These are phyloP conservation scores for Hestina assimilis DNA, from an alignment of 1,140 invertebrate species.

Conservation along the genomic window DNA sequence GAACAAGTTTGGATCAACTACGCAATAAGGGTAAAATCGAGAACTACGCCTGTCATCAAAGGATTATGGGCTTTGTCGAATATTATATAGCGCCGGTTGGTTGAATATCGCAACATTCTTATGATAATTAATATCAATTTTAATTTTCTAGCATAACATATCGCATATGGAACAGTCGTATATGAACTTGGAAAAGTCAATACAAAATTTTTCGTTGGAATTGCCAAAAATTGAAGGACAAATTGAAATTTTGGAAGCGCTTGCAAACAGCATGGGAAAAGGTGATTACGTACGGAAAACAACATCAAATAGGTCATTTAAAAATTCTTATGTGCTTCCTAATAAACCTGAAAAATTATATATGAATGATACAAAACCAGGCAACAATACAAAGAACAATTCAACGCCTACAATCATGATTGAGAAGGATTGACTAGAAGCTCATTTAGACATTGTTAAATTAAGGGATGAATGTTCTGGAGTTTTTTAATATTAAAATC, in stretches of 20 bases:
- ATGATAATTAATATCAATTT: neutral
- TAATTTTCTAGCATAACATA: slow-evolving; percentile 49
- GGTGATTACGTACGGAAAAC: slow-evolving; percentile 39
- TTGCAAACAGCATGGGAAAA: slow-evolving; percentile 42
- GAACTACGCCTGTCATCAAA: too few relatives aligned
- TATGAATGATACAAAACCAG: neutral
- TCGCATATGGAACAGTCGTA: slow-evolving; percentile 46
- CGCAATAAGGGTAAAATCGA: too few relatives aligned
- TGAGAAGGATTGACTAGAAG: slow-evolving; percentile 26
- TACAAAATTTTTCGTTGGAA: slow-evolving; percentile 48
- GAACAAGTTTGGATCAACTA: too few relatives aligned
- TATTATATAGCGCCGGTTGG: too few relatives aligned
- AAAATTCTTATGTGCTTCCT: slow-evolving; percentile 35
- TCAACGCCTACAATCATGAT: neutral
- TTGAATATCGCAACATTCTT: too few relatives aligned
- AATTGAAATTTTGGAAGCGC: slow-evolving; percentile 50
- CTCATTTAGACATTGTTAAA: neutral
- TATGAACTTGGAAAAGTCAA: slow-evolving; percentile 45
- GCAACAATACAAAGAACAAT: slow-evolving; percentile 2
- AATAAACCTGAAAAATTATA: slow-evolving; percentile 10
- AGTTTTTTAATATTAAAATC: slow-evolving; percentile 8
- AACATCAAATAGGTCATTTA: slow-evolving; percentile 23
- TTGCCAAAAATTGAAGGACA: slow-evolving; percentile 58
- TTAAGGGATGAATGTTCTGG: slow-evolving; percentile 26
- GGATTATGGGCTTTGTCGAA: too few relatives aligned